Percentiles rank a stretch among this genome's conserved stretches.
Evolutionary conservation across 2,797 vertebrate species (phyloP).

Genomic region (Champsocephalus gunnari): DNA sequence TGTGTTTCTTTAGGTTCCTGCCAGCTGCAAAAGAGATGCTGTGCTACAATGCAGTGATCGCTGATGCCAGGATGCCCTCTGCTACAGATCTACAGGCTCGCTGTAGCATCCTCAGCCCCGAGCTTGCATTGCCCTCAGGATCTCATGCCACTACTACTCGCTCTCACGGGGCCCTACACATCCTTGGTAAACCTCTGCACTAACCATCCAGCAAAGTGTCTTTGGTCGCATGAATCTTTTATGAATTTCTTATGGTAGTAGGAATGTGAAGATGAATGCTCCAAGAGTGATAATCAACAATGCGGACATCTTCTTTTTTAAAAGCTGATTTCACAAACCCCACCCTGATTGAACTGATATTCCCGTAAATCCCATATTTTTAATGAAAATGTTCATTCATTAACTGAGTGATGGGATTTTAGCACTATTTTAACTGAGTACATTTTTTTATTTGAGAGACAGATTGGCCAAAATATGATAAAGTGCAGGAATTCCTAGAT

Average conservation of each 20-base stretch:
- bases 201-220: neutral
- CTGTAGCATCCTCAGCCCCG: constrained; percentile 96
- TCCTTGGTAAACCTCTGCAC: constrained; percentile 87
- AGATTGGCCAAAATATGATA: neutral
- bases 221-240: constrained; percentile 1
- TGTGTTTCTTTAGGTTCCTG: constrained; percentile 86
- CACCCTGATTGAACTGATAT: no score
- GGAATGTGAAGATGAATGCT: neutral
- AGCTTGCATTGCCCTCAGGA: constrained; percentile 94
- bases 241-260: constrained; percentile 18
- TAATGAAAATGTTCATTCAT: neutral
- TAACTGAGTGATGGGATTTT: neutral
- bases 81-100: constrained; percentile 92
- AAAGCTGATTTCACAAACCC: neutral
- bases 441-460: neutral
- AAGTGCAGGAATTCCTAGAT: neutral
- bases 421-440: neutral
- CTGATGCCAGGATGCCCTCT: constrained; percentile 94
- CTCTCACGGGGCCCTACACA: constrained; percentile 97
- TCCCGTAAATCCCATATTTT: neutral
- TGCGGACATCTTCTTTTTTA: constrained; percentile 6
- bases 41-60: constrained; percentile 98
- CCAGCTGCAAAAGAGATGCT: constrained; percentile 92
- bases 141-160: constrained; percentile 95
- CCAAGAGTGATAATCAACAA: neutral